phyloP scores from a whole-genome alignment of 2,113 vertebrate genomes.

The Arenaria interpres region DNA sequence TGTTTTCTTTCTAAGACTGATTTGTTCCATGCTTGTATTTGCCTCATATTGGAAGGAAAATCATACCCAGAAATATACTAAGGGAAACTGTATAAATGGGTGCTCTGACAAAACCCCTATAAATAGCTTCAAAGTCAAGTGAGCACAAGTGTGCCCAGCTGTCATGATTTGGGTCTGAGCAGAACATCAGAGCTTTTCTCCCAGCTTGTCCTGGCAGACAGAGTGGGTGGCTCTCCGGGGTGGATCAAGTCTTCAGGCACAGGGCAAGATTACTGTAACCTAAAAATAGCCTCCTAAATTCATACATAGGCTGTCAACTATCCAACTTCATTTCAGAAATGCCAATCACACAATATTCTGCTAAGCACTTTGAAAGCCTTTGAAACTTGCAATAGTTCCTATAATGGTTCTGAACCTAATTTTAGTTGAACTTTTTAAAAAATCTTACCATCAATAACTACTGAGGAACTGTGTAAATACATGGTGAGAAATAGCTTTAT shows the following conservation, averaged over 20 bases:
- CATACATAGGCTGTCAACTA: not conserved
- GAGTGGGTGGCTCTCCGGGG: not conserved
- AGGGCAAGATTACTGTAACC: not conserved
- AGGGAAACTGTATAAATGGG: not conserved
- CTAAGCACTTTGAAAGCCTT: not conserved
- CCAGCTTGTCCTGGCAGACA: not conserved
- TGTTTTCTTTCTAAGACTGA: not conserved
- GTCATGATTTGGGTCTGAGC: not conserved
- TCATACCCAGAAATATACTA: not conserved
- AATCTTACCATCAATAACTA: not conserved
- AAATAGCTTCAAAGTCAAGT: not conserved
- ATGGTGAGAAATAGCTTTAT: not conserved
- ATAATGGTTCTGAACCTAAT: not conserved
- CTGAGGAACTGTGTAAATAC: not conserved
- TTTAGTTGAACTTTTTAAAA: not conserved
- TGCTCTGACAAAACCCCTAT: slow-evolving; percentile 4
- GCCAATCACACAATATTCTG: not conserved
- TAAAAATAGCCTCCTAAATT: not conserved
- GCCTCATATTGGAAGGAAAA: not conserved
- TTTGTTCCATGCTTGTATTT: not conserved
- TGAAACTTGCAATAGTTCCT: not conserved
- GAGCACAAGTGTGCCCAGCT: not conserved
- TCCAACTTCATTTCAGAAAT: not conserved
- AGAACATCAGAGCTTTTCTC: not conserved
- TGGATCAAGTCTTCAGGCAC: not conserved